Percentiles rank a stretch among this genome's conserved stretches.
phyloP scores from a whole-genome alignment of 2,113 vertebrate species.

The Isichthys henryi region DNA sequence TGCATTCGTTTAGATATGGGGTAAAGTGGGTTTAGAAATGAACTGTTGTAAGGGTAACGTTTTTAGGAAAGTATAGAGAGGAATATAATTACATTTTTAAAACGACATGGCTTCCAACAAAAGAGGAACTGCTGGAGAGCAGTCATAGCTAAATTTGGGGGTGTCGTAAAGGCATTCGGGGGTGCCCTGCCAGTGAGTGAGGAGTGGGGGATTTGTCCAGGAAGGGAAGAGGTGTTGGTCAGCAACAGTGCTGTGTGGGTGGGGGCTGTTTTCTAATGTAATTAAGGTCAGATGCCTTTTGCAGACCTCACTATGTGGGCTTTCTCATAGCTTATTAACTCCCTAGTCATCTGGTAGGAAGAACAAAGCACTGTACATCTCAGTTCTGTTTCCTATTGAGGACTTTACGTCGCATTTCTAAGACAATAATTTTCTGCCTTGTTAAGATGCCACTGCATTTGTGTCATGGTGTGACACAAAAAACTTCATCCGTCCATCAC shows the following conservation, averaged over 20 bases:
- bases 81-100: neutral
- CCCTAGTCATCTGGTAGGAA: neutral
- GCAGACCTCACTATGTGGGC: neutral
- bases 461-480: neutral
- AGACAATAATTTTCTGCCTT: neutral
- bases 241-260: neutral
- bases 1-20: neutral
- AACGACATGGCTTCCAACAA: neutral
- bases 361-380: neutral
- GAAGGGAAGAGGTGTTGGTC: neutral
- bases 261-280: neutral
- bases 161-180: neutral
- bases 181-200: neutral
- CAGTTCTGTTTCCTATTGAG: neutral
- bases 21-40: neutral
- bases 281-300: neutral
- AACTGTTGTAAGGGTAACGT: neutral
- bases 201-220: neutral
- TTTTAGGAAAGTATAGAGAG: neutral
- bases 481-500: neutral
- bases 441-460: neutral
- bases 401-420: neutral
- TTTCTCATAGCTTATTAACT: neutral
- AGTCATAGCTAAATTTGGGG: neutral
- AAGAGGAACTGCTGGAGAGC: neutral